phyloP scores from a whole-genome alignment of 2,797 vertebrate genomes.

The Melanotaenia maccullochi region DNA sequence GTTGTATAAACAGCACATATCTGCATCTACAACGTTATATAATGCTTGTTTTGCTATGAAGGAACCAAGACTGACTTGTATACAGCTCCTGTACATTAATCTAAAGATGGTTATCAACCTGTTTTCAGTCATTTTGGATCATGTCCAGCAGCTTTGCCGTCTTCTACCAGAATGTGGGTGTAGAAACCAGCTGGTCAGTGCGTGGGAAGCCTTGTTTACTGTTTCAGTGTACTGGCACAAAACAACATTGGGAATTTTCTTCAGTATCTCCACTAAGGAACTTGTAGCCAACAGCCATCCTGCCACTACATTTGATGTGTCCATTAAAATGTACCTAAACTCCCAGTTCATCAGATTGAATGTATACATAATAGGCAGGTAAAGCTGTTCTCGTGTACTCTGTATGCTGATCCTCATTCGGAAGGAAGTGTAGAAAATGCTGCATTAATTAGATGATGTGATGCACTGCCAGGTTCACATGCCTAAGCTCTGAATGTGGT shows the following conservation, averaged over 20 bases:
- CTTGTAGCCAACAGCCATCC: constrained; percentile 24
- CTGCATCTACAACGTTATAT: not conserved
- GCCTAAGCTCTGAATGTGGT: constrained; percentile 10
- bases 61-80: constrained; percentile 1
- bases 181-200: constrained; percentile 83
- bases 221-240: constrained; percentile 74
- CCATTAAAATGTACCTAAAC: constrained; percentile 29
- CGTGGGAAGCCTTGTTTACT: constrained; percentile 79
- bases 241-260: constrained; percentile 60
- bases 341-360: constrained; percentile 17
- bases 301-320: constrained; percentile 23
- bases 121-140: constrained; percentile 69
- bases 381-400: not conserved
- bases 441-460: constrained; percentile 28
- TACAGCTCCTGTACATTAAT: constrained; percentile 46
- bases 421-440: not conserved
- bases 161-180: constrained; percentile 79
- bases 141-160: constrained; percentile 72
- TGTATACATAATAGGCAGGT: constrained; percentile 1
- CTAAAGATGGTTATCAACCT: constrained; percentile 64
- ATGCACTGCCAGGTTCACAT: constrained; percentile 18
- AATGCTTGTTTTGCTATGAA: constrained; percentile 2
- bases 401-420: not conserved
- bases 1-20: too few species aligned
- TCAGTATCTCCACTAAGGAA: constrained; percentile 49